Evolutionary conservation across 2,113 vertebrate genomes (phyloP), one percentile per base, ranked within the genome.

Genomic region (Crocuta crocuta): DNA sequence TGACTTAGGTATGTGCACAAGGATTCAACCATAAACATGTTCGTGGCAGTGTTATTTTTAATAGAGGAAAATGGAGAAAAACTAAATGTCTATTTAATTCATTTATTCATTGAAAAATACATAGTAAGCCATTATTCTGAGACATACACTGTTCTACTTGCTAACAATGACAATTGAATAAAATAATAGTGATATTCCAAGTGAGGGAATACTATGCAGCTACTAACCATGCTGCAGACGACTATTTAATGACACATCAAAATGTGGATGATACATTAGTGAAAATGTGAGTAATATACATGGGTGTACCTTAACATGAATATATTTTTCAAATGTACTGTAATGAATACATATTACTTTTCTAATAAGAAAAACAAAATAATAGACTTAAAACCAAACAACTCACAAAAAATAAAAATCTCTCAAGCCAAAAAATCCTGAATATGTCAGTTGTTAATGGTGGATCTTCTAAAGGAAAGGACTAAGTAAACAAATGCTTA

Each of bases 31-130:
- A 79, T 33, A 91, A 73, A 76, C 9, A 61, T 35, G 26, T 79
- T 95, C 95, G 53, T 53, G 66, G 26, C 8, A 74, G 13, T 82
- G 15, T 71, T 76, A 48, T 43, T 85, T 96, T 98, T 89, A 93
- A 91, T 76, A 66, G 65, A 95, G 39, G 83, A 93, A 94, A 94
- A 88, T 48, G 71, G 11, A 83, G 39, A 24, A 87, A 94, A 96
- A 12, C 21, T 15, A 58, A 94, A 88, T 63, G 66, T 53, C n/a
- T 94, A 12, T 92, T 91, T 12, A 85, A 68, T 93, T 95, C 5
- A 66, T 11, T 91, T 89, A 84, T 66, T 91, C 21, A 89, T 93
- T 91, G 5, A 91, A 91, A 80, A 92, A 71, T 26, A n/a, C 7
- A 28, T 17, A 23, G 65, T 63, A 71, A 89, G 5, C 16, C 31